Conservation (phyloP, 2,113 vertebrate genomes). For the Scalopus aquaticus region DNA sequence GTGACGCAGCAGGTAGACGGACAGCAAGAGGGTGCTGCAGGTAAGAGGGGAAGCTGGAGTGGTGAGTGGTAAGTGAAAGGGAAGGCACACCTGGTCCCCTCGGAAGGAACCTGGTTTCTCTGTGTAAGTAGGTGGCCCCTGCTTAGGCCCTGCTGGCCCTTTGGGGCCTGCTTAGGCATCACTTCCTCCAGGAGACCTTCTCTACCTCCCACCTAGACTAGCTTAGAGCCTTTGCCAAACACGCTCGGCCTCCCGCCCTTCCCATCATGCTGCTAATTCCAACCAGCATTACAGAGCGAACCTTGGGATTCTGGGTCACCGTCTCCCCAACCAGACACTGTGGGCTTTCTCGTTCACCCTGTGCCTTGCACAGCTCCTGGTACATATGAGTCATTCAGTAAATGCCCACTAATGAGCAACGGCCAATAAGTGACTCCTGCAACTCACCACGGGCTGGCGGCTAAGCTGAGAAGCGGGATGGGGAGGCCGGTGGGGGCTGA, state of each 20-base stretch:
- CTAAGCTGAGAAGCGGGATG: neutral
- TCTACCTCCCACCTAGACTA: neutral
- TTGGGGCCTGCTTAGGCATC: no score
- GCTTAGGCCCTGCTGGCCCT: neutral
- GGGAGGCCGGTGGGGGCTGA: neutral
- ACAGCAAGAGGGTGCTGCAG: neutral
- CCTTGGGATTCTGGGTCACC: neutral
- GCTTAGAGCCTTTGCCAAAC: neutral
- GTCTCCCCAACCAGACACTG: neutral
- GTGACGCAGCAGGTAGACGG: neutral
- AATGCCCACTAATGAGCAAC: neutral
- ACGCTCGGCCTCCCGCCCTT: neutral
- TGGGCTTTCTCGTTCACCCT: neutral
- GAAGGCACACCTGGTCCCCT: neutral
- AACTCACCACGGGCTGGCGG: neutral
- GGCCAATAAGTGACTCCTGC: slow-evolving; percentile 18
- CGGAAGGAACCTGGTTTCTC: neutral
- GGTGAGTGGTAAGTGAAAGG: no score
- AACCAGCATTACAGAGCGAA: neutral
- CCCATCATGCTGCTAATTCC: neutral
- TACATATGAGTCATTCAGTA: neutral
- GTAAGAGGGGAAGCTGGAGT: neutral
- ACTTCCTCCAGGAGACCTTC: neutral
- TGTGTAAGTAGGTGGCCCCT: neutral
- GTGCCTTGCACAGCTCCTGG: neutral